Conservation (phyloP, 2,113 vertebrate genomes). For the Silurus meridionalis region DNA sequence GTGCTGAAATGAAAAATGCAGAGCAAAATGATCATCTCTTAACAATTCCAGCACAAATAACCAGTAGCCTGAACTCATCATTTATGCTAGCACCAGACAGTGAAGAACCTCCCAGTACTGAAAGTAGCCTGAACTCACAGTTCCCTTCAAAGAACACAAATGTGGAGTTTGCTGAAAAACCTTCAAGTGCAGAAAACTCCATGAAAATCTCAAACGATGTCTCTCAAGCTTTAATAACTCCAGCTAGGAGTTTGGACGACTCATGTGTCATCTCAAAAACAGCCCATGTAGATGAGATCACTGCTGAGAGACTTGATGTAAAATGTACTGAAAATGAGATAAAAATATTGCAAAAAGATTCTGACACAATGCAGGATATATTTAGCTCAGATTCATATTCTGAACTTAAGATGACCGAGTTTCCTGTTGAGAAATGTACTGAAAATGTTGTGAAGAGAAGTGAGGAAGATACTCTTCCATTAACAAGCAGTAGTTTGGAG, state of each 20-base stretch:
- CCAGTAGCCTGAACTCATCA: background rate
- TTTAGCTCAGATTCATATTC: background rate
- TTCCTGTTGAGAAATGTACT: background rate
- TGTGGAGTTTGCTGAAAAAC: conserved; percentile 41
- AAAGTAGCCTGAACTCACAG: background rate
- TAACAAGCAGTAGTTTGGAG: background rate
- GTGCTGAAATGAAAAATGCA: background rate
- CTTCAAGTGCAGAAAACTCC: conserved; percentile 23
- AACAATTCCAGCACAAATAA: background rate
- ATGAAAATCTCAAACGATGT: background rate
- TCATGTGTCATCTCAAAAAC: background rate
- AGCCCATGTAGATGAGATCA: background rate
- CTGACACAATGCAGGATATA: background rate
- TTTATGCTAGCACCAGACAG: background rate
- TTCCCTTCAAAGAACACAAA: background rate
- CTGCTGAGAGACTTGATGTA: background rate
- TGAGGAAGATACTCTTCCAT: background rate
- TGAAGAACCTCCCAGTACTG: background rate
- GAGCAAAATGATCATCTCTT: background rate
- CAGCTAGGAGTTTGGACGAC: background rate
- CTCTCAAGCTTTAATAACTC: too few species aligned
- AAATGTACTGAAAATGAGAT: background rate
- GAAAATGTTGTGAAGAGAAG: background rate
- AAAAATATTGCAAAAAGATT: background rate
- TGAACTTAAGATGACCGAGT: background rate